Evolutionary conservation across 2,888 invertebrate genomes (phyloP), one percentile per base, ranked within the genome.

Genomic region (Timema cristinae): DNA sequence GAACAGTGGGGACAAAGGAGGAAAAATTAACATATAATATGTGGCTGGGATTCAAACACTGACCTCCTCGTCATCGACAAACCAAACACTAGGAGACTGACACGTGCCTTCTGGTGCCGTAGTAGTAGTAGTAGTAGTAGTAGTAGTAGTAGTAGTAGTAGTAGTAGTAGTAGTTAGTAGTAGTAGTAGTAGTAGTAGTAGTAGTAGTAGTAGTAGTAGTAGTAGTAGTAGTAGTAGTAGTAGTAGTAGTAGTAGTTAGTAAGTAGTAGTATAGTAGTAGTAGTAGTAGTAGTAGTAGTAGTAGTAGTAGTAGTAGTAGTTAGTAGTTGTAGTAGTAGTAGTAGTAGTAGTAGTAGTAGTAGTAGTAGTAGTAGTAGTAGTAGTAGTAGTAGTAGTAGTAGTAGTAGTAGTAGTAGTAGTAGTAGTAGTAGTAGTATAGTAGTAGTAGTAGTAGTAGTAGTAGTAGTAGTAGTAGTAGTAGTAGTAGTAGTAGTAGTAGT

Each of bases 261-360:
- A n/a, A n/a, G n/a, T n/a, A n/a, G n/a, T n/a, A n/a, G n/a, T n/a
- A n/a, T n/a, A n/a, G n/a, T 66, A 66, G 16, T 66, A 66, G 16
- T 66, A 66, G 16, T 66, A 66, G 16, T 66, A 66, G 16, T 66
- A 66, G 16, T 66, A 66, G 16, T 66, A 66, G 16, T 66, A 66
- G 16, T 66, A 66, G 16, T 66, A 66, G n/a, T n/a, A n/a, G n/a
- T n/a, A n/a, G n/a, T n/a, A n/a, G n/a, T n/a, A n/a, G n/a, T n/a
- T n/a, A n/a, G 16, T 66, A 66, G 16, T 66, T 15, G 16, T 66
- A 66, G 16, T 66, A 66, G 16, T 66, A 66, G 16, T 66, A 66
- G 16, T 66, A 66, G 16, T 66, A 66, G 16, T 66, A 66, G 16
- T 66, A 66, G 16, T 66, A 66, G 16, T 66, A 66, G 16, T 66